Evolutionary conservation across 2,888 invertebrate species (phyloP).

Genomic region (Phymatocera aterrima): DNA sequence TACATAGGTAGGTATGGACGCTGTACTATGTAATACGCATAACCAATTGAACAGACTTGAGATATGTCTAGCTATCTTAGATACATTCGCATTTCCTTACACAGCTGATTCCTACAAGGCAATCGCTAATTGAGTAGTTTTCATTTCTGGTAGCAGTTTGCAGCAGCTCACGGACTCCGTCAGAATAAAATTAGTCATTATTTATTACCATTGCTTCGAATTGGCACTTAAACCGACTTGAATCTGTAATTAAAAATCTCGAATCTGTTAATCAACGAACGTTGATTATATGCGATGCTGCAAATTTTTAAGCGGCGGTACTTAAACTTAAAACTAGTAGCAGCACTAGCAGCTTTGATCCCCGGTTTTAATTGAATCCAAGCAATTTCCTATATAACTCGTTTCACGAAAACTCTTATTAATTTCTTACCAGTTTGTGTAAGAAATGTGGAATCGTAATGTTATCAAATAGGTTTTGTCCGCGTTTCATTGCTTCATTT

Average conservation of each 20-base stretch:
- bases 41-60: conserved; percentile 5
- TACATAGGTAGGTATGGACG: background rate
- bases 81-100: conserved; percentile 18
- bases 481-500: background rate
- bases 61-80: background rate
- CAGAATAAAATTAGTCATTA: conserved; percentile 23
- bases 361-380: background rate
- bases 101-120: conserved; percentile 33
- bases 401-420: background rate
- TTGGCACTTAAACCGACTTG: conserved; percentile 10
- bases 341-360: background rate
- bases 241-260: conserved; percentile 17
- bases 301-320: background rate
- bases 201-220: conserved; percentile 8
- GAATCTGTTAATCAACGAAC: background rate
- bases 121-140: conserved; percentile 31
- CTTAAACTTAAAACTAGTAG: conserved; percentile 13
- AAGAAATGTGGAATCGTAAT: background rate
- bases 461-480: background rate
- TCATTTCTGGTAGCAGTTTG: conserved; percentile 27
- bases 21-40: background rate
- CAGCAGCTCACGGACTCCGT: background rate
- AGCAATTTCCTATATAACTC: background rate
- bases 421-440: background rate
- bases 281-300: background rate